phyloP scores from a whole-genome alignment of 2,113 vertebrate genomes.

The Pygoscelis antarcticus region DNA sequence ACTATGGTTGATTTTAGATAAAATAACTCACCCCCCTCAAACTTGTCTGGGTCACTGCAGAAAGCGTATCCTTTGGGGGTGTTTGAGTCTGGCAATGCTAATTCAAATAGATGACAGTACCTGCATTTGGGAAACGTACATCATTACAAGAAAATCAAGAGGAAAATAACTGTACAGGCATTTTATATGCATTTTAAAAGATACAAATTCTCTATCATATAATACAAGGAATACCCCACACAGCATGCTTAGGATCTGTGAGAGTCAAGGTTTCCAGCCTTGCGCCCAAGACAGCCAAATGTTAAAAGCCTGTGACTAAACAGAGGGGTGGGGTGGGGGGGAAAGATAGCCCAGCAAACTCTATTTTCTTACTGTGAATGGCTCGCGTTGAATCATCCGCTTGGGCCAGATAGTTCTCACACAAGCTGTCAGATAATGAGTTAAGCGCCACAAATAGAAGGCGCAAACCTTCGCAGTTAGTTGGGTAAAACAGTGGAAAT shows the following conservation, averaged over 20 bases:
- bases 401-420: not conserved
- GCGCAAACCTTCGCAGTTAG: not conserved
- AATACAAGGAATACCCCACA: not conserved
- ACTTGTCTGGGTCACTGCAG: not conserved
- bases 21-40: not conserved
- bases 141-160: not conserved
- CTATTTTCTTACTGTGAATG: slow-evolving; percentile 10
- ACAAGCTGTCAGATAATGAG: slow-evolving; percentile 11
- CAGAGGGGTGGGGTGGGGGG: not conserved
- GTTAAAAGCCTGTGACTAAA: not conserved
- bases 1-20: not conserved
- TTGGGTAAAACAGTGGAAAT: not conserved
- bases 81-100: not conserved
- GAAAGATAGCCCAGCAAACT: not conserved
- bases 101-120: not conserved
- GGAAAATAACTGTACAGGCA: not conserved
- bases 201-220: not conserved
- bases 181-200: not conserved
- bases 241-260: not conserved
- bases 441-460: not conserved
- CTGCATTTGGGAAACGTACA: not conserved
- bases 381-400: not conserved
- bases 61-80: not conserved
- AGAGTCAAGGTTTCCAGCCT: not conserved
- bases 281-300: not conserved